Percentiles rank a stretch among this genome's conserved stretches.
Conservation (phyloP, 2,113 vertebrate genomes). For the Pygoscelis adeliae region DNA sequence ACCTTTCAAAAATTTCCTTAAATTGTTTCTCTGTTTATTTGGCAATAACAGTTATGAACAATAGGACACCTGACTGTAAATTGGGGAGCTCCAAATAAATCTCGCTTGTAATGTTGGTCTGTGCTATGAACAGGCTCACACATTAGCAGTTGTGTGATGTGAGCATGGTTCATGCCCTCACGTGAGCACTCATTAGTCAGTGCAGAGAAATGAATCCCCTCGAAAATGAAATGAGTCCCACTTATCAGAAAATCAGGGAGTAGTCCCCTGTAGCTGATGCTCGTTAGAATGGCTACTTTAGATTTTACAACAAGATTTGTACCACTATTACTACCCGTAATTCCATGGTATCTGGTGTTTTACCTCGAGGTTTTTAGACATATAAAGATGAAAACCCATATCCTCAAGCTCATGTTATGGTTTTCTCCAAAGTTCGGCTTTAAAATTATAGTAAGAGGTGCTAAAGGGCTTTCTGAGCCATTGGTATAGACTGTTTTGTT, state of each 20-base stretch:
- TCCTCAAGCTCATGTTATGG: neutral
- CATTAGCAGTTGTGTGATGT: neutral
- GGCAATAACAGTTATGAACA: neutral
- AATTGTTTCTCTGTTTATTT: neutral
- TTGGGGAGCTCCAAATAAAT: neutral
- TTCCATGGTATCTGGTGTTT: neutral
- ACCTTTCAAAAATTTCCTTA: neutral
- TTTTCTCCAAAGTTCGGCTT: neutral
- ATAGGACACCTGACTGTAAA: no score
- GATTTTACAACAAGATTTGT: neutral
- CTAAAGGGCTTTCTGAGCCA: neutral
- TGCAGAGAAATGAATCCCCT: neutral
- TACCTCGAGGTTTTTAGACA: neutral
- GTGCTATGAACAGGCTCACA: neutral
- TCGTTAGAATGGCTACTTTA: neutral
- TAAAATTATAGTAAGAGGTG: neutral
- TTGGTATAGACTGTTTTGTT: neutral
- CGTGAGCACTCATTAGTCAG: fast-evolving
- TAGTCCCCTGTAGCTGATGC: neutral
- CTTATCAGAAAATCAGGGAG: neutral
- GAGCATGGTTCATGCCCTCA: neutral
- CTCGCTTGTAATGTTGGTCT: fast-evolving
- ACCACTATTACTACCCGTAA: neutral
- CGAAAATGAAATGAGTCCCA: no score
- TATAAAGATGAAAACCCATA: neutral